These are phyloP conservation scores for Agraylea sexmaculata DNA, from an alignment of 1,140 invertebrate species.

Conservation along the genomic window DNA sequence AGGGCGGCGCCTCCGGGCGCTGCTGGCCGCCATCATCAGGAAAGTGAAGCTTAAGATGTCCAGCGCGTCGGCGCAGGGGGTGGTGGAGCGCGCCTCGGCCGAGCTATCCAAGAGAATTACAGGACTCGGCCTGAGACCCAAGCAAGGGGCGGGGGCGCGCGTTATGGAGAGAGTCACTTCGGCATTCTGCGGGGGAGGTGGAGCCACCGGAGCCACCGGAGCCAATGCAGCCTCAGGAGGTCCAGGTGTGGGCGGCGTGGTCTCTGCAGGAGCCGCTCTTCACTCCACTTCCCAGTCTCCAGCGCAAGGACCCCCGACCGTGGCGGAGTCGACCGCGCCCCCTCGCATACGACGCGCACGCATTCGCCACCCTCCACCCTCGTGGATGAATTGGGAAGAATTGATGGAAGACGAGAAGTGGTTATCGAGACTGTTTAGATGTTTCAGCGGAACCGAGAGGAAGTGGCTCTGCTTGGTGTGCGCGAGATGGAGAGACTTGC, in stretches of 20 bases:
- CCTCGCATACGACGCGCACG: conserved; percentile 28
- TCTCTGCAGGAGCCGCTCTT: no score
- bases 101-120: conserved; percentile 79
- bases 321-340: conserved; percentile 24
- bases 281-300: conserved; percentile 9
- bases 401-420: conserved; percentile 75
- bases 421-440: conserved; percentile 70
- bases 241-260: no score
- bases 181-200: conserved; percentile 57
- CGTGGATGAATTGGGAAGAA: conserved; percentile 56
- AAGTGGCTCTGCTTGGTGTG: conserved; percentile 71
- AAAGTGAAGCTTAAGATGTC: conserved; percentile 41
- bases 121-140: conserved; percentile 63
- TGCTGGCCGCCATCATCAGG: conserved; percentile 34
- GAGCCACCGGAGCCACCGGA: conserved; percentile 31
- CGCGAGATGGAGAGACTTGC: conserved; percentile 70
- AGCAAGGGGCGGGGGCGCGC: conserved; percentile 45
- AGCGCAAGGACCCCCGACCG: conserved; percentile 21
- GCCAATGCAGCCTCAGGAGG: no score
- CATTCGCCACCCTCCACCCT: conserved; percentile 30
- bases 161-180: conserved; percentile 78
- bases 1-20: conserved; percentile 22
- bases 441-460: conserved; percentile 69
- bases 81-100: conserved; percentile 77
- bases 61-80: conserved; percentile 61